Evolutionary conservation across 1,140 invertebrate genomes (phyloP), one percentile per base, ranked within the genome.

Genomic region (Neomicropteryx cornuta): DNA sequence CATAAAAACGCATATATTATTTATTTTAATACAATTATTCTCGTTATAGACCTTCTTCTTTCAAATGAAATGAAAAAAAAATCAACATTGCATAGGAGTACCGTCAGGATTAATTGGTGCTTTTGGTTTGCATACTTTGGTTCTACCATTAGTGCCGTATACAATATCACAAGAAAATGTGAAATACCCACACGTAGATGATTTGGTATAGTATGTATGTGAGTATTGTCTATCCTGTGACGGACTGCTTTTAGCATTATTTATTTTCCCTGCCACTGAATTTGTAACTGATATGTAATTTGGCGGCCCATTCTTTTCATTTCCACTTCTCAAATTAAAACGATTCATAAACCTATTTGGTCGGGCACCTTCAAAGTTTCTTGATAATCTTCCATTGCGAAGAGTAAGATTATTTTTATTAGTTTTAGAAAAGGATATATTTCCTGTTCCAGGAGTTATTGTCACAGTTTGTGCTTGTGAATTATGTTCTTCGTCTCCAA

Each of bases 161-260:
- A 83, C 79, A 46, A 82, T 73, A 22, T 83, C 83, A 49, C 83
- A 87, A 0, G 81, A 79, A 53, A 87, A 87, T 3, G 83, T 86
- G 45, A 87, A 87, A 49, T 86, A 86, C 20, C 85, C 85, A 56
- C 83, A 88, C 1, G 80, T 85, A 2, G 83, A 86, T 11, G 82
- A 84, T 54, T 88, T 87, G 0, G 81, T 85, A 41, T 85, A 88
- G 59, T 87, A 87, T 14, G 83, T 79, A 41, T 78, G 77, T n/a
- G 76, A 70, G 50, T 72, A 71, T 56, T 78, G 76, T 53, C 77
- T 78, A 33, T 73, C 66, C 30, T 76, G 74, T 41, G 62, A 63
- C 1, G 56, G 51, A 43, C 70, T 70, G 35, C 58, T 66, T 43
- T 73, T 70, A 34, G 77, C 73, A 13, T 50, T 46, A 31, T 66